A percentile compares a stretch with the other conserved stretches of the same genome.
Conservation (phyloP, 2,113 vertebrate species). For the Ictalurus furcatus region DNA sequence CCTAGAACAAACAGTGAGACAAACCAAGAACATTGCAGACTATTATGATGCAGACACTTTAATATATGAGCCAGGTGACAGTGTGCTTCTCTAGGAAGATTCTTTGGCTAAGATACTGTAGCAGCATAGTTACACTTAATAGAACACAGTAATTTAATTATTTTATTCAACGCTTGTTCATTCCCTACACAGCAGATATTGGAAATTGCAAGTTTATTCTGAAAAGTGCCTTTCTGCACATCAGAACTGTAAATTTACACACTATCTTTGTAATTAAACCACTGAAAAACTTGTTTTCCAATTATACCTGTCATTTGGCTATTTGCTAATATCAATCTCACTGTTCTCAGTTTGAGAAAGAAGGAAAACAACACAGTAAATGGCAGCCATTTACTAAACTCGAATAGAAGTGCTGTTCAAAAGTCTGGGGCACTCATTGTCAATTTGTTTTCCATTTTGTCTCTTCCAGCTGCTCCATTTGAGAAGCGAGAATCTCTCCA, state of each 20-base stretch:
- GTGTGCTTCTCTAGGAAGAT: background rate
- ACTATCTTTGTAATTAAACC: background rate
- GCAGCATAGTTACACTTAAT: background rate
- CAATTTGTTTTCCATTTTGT: constrained; percentile 65
- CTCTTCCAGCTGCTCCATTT: constrained; percentile 66
- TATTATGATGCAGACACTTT: background rate
- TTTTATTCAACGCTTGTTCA: background rate
- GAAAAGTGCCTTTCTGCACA: background rate
- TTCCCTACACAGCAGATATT: background rate
- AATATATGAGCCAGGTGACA: background rate
- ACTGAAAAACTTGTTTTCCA: background rate
- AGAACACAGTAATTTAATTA: background rate
- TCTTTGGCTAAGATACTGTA: background rate
- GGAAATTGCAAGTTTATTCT: background rate
- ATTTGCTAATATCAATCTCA: background rate
- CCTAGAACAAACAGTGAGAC: background rate
- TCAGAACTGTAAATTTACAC: background rate
- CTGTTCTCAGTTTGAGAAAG: background rate
- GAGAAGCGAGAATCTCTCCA: constrained; percentile 62
- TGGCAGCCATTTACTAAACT: constrained; percentile 33
- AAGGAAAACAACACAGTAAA: constrained; percentile 3
- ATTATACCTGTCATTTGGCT: background rate
- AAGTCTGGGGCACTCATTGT: constrained; percentile 54
- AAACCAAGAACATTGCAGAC: background rate
- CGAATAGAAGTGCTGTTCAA: constrained; percentile 52